These are phyloP conservation scores for Saccopteryx leptura DNA, from an alignment of 2,113 vertebrate species.

Conservation along the genomic window DNA sequence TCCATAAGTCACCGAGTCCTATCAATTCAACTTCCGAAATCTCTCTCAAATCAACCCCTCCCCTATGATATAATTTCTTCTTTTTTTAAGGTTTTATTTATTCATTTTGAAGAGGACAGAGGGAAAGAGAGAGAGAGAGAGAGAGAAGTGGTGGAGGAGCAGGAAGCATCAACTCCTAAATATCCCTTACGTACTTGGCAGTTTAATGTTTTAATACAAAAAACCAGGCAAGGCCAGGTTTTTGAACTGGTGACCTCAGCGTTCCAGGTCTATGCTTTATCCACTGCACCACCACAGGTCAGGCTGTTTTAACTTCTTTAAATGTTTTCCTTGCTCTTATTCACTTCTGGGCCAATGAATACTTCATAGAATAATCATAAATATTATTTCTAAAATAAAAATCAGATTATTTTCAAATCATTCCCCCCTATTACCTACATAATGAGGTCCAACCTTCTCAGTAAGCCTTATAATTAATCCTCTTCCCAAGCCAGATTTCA, in stretches of 20 bases:
- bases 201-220: not conserved
- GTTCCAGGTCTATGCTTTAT: too few relatives aligned
- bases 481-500: not conserved
- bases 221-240: too few relatives aligned
- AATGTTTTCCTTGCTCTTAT: not conserved
- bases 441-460: not conserved
- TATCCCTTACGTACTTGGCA: not conserved
- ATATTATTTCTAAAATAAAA: not conserved
- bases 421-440: not conserved
- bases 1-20: not conserved
- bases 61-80: not conserved
- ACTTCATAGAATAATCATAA: not conserved
- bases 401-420: not conserved
- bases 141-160: too few relatives aligned
- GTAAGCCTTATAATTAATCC: not conserved
- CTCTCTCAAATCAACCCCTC: not conserved
- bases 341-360: not conserved
- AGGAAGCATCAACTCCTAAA: not conserved
- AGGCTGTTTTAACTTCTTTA: not conserved
- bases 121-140: too few relatives aligned
- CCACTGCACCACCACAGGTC: too few relatives aligned
- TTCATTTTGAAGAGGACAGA: too few relatives aligned
- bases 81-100: too few relatives aligned
- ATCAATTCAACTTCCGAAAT: not conserved
- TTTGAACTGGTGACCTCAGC: too few relatives aligned